Conservation (phyloP, 92 coral and sea anemone genomes). For the Palythoa grandiflora region DNA sequence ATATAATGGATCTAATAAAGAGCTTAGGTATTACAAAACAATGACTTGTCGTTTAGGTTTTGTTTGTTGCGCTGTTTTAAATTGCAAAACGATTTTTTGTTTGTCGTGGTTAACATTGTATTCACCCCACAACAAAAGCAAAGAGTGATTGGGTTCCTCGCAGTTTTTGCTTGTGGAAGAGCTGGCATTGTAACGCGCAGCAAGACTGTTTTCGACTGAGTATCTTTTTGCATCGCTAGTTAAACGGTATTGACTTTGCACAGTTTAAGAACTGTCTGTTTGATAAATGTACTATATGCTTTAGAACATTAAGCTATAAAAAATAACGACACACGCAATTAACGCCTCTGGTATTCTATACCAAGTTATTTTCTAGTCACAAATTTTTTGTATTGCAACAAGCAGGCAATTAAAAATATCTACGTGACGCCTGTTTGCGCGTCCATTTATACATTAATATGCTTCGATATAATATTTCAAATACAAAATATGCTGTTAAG, state of each 20-base stretch:
- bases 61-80: conserved; percentile 31
- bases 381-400: neutral
- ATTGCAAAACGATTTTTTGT: conserved; percentile 48
- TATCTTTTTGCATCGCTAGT: neutral
- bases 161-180: neutral
- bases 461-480: neutral
- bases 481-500: neutral
- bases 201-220: neutral
- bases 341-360: neutral
- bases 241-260: neutral
- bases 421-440: neutral
- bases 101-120: conserved; percentile 31
- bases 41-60: neutral
- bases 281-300: neutral
- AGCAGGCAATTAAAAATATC: neutral
- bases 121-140: conserved; percentile 51
- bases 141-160: neutral
- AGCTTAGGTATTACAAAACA: conserved; percentile 37
- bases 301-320: neutral
- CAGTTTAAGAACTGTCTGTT: neutral
- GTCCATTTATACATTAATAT: neutral
- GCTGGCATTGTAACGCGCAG: conserved; percentile 12
- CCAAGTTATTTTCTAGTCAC: neutral
- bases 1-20: conserved; percentile 29
- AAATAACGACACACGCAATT: neutral